Percentiles rank a stretch among this genome's conserved stretches.
Evolutionary conservation across 2,113 vertebrate genomes (phyloP).

Genomic region (Smithornis capensis): DNA sequence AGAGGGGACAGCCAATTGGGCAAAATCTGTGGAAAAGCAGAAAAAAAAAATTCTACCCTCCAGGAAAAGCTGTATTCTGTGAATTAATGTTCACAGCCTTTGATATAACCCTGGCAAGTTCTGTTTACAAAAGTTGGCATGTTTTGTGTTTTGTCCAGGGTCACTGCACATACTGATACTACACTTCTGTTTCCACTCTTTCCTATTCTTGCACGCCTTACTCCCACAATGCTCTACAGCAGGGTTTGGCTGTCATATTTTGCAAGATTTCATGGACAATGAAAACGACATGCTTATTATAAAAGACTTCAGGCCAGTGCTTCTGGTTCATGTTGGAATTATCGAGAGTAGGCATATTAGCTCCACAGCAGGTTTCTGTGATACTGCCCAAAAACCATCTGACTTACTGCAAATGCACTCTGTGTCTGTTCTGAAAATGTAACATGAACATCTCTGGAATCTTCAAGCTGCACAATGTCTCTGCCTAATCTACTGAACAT

Average conservation of each 20-base stretch:
- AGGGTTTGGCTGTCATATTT: not conserved
- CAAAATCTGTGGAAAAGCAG: not conserved
- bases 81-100: not conserved
- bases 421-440: not conserved
- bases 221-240: not conserved
- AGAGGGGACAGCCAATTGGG: not conserved
- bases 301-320: not conserved
- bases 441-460: not conserved
- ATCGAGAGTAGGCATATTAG: not conserved
- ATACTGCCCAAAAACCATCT: not conserved
- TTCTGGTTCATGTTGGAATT: not conserved
- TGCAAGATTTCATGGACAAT: not conserved
- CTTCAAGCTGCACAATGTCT: not conserved
- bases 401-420: not conserved
- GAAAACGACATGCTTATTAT: not conserved
- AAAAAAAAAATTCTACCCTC: not conserved
- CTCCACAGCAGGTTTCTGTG: not conserved
- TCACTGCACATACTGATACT: not conserved
- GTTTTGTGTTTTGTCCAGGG: not conserved
- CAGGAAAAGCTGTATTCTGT: not conserved
- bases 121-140: not conserved
- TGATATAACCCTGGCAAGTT: not conserved
- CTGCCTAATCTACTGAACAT: not conserved
- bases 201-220: not conserved
- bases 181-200: not conserved